Evolutionary conservation across 1,140 invertebrate genomes (phyloP).

Genomic region (Coelopa frigida): DNA sequence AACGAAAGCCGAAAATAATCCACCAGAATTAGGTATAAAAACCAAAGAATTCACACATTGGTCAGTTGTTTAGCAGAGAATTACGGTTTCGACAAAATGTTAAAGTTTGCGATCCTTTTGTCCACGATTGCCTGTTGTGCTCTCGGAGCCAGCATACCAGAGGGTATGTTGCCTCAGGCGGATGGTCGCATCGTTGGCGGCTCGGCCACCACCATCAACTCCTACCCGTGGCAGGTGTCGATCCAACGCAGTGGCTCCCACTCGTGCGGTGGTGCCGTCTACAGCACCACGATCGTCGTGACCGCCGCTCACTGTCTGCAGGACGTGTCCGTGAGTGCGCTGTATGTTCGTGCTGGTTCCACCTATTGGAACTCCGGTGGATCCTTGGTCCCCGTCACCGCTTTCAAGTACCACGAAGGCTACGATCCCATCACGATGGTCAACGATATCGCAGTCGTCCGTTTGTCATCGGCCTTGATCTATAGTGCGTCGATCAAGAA

Average conservation of each 20-base stretch:
- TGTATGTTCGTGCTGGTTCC: slow-evolving; percentile 32
- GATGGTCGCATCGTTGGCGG: slow-evolving; percentile 47
- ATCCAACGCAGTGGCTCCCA: slow-evolving; percentile 44
- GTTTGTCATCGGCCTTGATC: slow-evolving; percentile 23
- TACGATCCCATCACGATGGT: slow-evolving; percentile 33
- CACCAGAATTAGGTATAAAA: no score
- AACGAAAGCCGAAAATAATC: no score
- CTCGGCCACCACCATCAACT: slow-evolving; percentile 2
- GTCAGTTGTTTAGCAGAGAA: no score
- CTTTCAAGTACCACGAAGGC: slow-evolving; percentile 32
- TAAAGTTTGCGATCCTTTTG: slow-evolving; percentile 4
- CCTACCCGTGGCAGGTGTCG: slow-evolving; percentile 46
- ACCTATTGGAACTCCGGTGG: slow-evolving; percentile 33
- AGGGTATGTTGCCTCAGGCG: background rate
- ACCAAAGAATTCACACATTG: no score
- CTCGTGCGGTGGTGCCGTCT: slow-evolving; percentile 53
- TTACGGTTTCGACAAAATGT: background rate
- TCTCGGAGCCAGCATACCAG: background rate
- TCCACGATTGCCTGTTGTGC: slow-evolving; percentile 4
- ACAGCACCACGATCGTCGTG: slow-evolving; percentile 48
- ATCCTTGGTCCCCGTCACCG: slow-evolving; percentile 22
- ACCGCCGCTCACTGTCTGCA: slow-evolving; percentile 55
- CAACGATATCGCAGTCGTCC: slow-evolving; percentile 39
- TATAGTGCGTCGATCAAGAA: slow-evolving; percentile 18
- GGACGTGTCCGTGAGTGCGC: slow-evolving; percentile 18